Evolutionary conservation across 2,888 invertebrate species (phyloP).

Genomic region (Tenthredo notha): DNA sequence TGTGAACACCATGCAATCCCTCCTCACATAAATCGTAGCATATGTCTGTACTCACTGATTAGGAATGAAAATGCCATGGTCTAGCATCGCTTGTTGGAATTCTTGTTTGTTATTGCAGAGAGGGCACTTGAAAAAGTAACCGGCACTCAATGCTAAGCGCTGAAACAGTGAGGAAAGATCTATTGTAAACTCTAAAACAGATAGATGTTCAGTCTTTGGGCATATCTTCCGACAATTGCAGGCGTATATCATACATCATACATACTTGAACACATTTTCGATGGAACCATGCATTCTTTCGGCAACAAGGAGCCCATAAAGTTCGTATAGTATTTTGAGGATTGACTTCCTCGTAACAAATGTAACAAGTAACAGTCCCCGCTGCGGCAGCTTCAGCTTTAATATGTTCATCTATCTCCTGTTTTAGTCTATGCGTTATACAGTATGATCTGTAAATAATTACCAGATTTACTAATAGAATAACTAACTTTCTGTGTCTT

Average conservation of each 20-base stretch:
- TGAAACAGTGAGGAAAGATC: slow-evolving; percentile 74
- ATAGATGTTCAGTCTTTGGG: not conserved
- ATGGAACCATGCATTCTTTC: slow-evolving; percentile 88
- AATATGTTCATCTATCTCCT: slow-evolving; percentile 76
- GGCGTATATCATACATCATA: not conserved
- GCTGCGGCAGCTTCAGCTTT: slow-evolving; percentile 63
- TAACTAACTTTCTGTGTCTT: not conserved
- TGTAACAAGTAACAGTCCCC: slow-evolving; percentile 80
- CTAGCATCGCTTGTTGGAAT: slow-evolving; percentile 83
- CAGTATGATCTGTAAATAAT: slow-evolving; percentile 83
- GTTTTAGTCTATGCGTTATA: slow-evolving; percentile 81
- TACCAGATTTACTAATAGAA: not conserved
- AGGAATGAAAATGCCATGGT: slow-evolving; percentile 89
- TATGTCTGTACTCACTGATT: slow-evolving; percentile 82
- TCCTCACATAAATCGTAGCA: not conserved
- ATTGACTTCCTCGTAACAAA: slow-evolving; percentile 84
- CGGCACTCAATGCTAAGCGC: slow-evolving; percentile 87
- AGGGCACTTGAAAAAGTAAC: slow-evolving; percentile 92
- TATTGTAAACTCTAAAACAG: not conserved
- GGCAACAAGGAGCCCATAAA: slow-evolving; percentile 89
- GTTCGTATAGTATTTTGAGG: slow-evolving; percentile 78
- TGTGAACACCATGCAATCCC: not conserved
- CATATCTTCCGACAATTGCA: not conserved
- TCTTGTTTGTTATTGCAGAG: slow-evolving; percentile 86
- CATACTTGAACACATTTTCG: slow-evolving; percentile 85